A percentile compares a stretch with the other conserved stretches of the same genome.
Conservation (phyloP, 2,113 vertebrate species). For the Elachura formosa region DNA sequence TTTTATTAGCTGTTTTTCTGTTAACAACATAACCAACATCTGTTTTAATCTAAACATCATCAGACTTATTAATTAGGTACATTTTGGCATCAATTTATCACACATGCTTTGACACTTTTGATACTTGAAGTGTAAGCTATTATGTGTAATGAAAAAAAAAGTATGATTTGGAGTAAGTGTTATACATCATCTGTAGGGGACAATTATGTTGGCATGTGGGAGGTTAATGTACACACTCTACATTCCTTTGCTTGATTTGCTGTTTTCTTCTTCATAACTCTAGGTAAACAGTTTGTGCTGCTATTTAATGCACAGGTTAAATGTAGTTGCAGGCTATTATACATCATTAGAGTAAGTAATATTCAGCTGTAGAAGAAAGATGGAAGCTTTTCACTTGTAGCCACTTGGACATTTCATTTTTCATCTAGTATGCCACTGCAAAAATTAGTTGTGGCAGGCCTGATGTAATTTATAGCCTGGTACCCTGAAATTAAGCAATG, state of each 20-base stretch:
- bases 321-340: conserved; percentile 93
- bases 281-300: conserved; percentile 74
- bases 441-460: conserved; percentile 77
- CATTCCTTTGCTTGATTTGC: conserved; percentile 73
- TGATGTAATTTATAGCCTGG: conserved; percentile 74
- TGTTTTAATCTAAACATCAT: conserved; percentile 65
- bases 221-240: conserved; percentile 70
- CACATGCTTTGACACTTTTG: conserved; percentile 54
- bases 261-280: conserved; percentile 75
- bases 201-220: conserved; percentile 70
- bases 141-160: conserved; percentile 63
- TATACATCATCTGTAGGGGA: conserved; percentile 68
- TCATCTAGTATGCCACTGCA: conserved; percentile 71
- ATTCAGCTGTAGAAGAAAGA: conserved; percentile 83
- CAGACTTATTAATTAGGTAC: conserved; percentile 66
- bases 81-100: conserved; percentile 68
- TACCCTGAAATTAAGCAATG: conserved; percentile 77
- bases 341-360: conserved; percentile 93
- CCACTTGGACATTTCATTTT: conserved; percentile 79
- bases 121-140: conserved; percentile 58
- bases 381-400: conserved; percentile 83
- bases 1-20: conserved; percentile 58
- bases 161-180: conserved; percentile 51
- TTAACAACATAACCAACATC: conserved; percentile 58
- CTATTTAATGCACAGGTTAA: conserved; percentile 88